These are phyloP conservation scores for Strix uralensis DNA, from an alignment of 2,113 vertebrate species.

Conservation along the genomic window DNA sequence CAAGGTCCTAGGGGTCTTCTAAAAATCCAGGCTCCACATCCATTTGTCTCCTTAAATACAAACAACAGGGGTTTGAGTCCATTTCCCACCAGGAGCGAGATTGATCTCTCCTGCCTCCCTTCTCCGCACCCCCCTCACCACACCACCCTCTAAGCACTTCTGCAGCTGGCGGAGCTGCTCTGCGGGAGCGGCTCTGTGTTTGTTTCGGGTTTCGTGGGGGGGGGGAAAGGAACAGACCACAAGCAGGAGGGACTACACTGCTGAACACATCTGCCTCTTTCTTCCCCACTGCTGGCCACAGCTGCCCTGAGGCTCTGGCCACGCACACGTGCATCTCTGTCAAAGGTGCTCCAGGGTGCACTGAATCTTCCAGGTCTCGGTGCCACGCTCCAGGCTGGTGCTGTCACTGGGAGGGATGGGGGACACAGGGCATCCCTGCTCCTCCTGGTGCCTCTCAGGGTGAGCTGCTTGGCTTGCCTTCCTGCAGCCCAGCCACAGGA, in stretches of 20 bases:
- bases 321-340: fast-evolving
- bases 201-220: not conserved
- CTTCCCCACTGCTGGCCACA: fast-evolving
- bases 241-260: not conserved
- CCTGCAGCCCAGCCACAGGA: not conserved
- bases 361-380: fast-evolving
- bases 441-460: not conserved
- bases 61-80: constrained; percentile 30
- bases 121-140: not conserved
- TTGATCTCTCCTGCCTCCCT: not conserved
- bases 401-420: not conserved
- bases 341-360: not conserved
- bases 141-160: constrained; percentile 26
- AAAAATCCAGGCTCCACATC: constrained; percentile 3
- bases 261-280: not conserved
- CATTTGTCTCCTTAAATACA: constrained; percentile 59
- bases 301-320: fast-evolving
- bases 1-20: constrained; percentile 20
- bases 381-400: fast-evolving
- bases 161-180: constrained; percentile 14
- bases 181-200: not conserved
- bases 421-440: not conserved
- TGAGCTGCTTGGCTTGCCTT: not conserved
- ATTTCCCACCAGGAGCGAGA: not conserved
- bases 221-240: not conserved